Percentiles rank a stretch among this genome's conserved stretches.
Evolutionary conservation across 2,797 vertebrate genomes (phyloP).

Genomic region (Morelia viridis): DNA sequence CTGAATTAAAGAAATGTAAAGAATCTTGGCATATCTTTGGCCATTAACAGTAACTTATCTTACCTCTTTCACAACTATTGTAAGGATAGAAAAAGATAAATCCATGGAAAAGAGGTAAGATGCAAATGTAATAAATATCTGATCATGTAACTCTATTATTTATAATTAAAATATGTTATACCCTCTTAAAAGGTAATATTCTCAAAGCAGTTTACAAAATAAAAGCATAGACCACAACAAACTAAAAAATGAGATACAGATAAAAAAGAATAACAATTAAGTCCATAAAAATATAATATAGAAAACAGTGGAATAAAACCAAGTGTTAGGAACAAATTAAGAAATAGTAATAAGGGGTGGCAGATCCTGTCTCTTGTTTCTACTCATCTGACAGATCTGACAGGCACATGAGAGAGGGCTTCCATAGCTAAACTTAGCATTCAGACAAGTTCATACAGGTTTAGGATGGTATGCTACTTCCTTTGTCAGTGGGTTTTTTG

Average conservation of each 20-base stretch:
- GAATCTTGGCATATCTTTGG: neutral
- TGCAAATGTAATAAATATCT: neutral
- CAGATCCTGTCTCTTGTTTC: neutral
- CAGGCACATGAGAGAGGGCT: neutral
- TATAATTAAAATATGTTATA: neutral
- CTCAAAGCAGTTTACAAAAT: neutral
- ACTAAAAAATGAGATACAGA: neutral
- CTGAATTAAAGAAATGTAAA: neutral
- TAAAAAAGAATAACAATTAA: neutral
- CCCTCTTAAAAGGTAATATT: neutral
- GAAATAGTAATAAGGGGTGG: neutral
- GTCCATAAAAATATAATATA: neutral
- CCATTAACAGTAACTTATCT: neutral
- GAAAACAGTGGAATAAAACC: neutral
- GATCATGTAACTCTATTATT: neutral
- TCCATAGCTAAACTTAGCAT: neutral
- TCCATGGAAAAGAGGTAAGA: neutral
- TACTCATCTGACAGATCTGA: neutral
- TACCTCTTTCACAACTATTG: neutral
- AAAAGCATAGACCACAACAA: neutral
- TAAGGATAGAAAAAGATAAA: neutral
- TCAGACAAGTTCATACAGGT: neutral
- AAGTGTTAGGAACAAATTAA: neutral
- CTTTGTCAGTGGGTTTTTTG: neutral
- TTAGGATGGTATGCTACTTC: neutral